phyloP scores from a whole-genome alignment of 2,888 invertebrate species.

The Athripsodes cinereus region DNA sequence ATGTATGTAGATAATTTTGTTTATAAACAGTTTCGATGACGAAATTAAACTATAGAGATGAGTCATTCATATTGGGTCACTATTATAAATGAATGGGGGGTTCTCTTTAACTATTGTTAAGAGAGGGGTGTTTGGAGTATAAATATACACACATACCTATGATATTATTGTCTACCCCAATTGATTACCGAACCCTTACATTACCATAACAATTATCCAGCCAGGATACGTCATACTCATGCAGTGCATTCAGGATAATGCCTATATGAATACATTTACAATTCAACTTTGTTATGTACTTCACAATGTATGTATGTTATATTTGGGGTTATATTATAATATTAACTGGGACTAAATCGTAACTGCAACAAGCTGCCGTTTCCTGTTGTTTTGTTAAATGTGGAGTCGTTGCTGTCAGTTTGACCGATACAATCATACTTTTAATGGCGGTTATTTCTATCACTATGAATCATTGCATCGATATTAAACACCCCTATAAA shows the following conservation, averaged over 20 bases:
- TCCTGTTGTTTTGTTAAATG: slow-evolving; percentile 7
- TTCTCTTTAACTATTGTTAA: background rate
- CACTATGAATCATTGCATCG: too few species aligned
- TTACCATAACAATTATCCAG: slow-evolving; percentile 23
- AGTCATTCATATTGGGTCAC: slow-evolving; percentile 2
- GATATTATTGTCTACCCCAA: background rate
- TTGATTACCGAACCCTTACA: slow-evolving; percentile 11
- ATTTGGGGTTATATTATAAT: too few species aligned
- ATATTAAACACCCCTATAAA: too few species aligned
- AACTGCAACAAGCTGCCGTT: slow-evolving; percentile 6
- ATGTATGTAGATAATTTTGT: background rate
- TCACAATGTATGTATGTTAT: too few species aligned
- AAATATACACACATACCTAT: background rate
- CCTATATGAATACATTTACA: background rate
- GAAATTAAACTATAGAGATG: slow-evolving; percentile 4
- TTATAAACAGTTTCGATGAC: background rate
- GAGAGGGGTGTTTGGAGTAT: background rate
- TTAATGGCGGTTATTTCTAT: too few species aligned
- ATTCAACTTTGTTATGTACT: too few species aligned
- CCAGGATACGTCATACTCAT: slow-evolving; percentile 17
- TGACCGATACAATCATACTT: too few species aligned
- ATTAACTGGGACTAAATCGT: too few species aligned
- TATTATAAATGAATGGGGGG: background rate
- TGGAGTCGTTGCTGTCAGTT: background rate
- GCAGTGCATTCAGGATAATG: background rate